These are phyloP conservation scores for Amphipoea oculea DNA, from an alignment of 2,888 invertebrate species.

Conservation along the genomic window DNA sequence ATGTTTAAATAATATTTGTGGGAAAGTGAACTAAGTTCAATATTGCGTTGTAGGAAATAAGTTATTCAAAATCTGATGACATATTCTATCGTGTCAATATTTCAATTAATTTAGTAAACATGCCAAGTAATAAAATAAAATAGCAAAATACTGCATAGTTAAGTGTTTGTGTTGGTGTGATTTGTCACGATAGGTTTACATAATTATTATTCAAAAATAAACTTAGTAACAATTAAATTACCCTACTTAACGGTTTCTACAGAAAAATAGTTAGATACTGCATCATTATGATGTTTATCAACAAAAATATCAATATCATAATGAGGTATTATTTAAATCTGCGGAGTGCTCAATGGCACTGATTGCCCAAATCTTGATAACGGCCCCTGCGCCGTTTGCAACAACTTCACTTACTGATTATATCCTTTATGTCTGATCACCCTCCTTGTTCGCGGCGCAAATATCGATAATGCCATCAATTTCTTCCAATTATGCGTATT, in stretches of 20 bases:
- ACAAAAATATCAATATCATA: slow-evolving; percentile 63
- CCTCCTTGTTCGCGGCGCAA: slow-evolving; percentile 75
- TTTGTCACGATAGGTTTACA: neutral
- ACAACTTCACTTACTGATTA: slow-evolving; percentile 71
- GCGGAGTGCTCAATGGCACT: slow-evolving; percentile 78
- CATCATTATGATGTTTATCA: slow-evolving; percentile 41
- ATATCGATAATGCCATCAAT: slow-evolving; percentile 59
- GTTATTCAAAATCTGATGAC: neutral
- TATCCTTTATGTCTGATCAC: slow-evolving; percentile 77
- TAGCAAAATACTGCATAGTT: neutral
- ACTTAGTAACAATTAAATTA: neutral
- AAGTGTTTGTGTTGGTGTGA: neutral
- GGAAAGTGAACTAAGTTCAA: slow-evolving; percentile 4
- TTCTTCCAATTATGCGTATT: slow-evolving; percentile 60
- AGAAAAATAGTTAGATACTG: slow-evolving; percentile 5
- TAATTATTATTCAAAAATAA: neutral
- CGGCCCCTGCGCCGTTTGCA: slow-evolving; percentile 72
- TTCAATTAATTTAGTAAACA: neutral
- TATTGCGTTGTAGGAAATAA: neutral
- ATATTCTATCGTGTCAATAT: neutral
- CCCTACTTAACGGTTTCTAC: slow-evolving; percentile 6
- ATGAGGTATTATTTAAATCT: slow-evolving; percentile 67
- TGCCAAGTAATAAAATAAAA: slow-evolving; percentile 3
- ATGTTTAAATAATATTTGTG: neutral
- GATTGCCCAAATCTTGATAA: slow-evolving; percentile 88